A percentile compares a stretch with the other conserved stretches of the same genome.
Conservation (phyloP, 2,888 invertebrate genomes). For the Machimus rusticus region DNA sequence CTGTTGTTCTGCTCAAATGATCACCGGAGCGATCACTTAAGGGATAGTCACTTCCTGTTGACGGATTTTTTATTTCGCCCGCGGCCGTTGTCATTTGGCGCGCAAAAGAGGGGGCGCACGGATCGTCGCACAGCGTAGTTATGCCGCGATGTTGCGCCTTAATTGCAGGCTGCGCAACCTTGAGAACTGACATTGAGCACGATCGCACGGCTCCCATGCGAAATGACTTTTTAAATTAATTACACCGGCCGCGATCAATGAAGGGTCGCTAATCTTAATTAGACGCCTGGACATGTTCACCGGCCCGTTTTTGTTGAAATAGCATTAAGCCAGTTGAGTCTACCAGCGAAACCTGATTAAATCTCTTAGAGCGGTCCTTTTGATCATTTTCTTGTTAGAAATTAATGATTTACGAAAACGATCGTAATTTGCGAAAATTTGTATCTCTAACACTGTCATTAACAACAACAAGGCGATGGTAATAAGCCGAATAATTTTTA, state of each 20-base stretch:
- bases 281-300: neutral
- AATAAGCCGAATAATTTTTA: neutral
- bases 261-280: slow-evolving; percentile 6
- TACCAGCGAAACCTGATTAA: neutral
- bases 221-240: neutral
- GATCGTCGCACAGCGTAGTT: neutral
- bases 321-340: neutral
- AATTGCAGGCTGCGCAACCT: slow-evolving; percentile 9
- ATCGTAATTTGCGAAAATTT: neutral
- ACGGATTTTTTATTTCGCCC: slow-evolving; percentile 17
- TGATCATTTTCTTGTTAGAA: neutral
- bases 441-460: neutral
- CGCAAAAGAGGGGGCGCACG: neutral
- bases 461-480: neutral
- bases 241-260: neutral
- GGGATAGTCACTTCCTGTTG: slow-evolving; percentile 49
- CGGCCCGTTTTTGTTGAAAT: neutral
- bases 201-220: neutral
- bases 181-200: slow-evolving; percentile 26
- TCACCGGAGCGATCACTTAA: slow-evolving; percentile 41
- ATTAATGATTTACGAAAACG: neutral
- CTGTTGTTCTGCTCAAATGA: slow-evolving; percentile 44
- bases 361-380: neutral
- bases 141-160: neutral
- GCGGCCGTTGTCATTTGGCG: slow-evolving; percentile 16